phyloP scores from a whole-genome alignment of 1,140 invertebrate genomes.

The Oncopeltus fasciatus region DNA sequence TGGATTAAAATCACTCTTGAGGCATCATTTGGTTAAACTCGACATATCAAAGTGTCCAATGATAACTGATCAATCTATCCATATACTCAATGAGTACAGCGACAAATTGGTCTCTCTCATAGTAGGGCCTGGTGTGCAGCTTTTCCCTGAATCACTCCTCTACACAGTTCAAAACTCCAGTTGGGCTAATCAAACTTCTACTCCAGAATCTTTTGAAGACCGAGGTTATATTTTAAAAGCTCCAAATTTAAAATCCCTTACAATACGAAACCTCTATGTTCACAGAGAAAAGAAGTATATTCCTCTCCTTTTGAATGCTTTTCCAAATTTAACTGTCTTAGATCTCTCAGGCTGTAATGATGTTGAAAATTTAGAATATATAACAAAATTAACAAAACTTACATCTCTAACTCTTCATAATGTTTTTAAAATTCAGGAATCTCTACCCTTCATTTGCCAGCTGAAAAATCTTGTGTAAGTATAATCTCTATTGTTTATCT shows the following conservation, averaged over 20 bases:
- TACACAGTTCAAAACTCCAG: neutral
- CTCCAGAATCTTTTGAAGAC: conserved; percentile 25
- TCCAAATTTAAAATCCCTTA: conserved; percentile 46
- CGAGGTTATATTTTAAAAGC: conserved; percentile 42
- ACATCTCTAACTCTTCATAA: conserved; percentile 17
- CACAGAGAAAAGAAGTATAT: conserved; percentile 35
- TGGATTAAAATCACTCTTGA: conserved; percentile 48
- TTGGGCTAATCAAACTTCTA: neutral
- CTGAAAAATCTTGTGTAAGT: conserved; percentile 34
- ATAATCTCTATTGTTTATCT: no score
- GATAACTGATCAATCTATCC: conserved; percentile 42
- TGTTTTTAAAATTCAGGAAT: conserved; percentile 19
- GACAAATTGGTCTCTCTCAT: conserved; percentile 30
- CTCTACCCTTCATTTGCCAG: conserved; percentile 18
- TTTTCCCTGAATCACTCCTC: conserved; percentile 18
- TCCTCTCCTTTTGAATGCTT: conserved; percentile 38
- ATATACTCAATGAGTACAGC: conserved; percentile 37
- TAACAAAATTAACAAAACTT: conserved; percentile 46
- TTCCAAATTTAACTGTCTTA: conserved; percentile 51
- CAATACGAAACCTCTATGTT: conserved; percentile 38
- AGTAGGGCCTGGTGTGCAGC: conserved; percentile 27
- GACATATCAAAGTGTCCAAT: conserved; percentile 55
- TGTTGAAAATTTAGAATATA: conserved; percentile 38
- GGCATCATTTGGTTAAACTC: conserved; percentile 54
- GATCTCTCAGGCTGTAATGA: conserved; percentile 61